Conservation (phyloP, 2,797 vertebrate genomes). For the Toxotes lorentzi region DNA sequence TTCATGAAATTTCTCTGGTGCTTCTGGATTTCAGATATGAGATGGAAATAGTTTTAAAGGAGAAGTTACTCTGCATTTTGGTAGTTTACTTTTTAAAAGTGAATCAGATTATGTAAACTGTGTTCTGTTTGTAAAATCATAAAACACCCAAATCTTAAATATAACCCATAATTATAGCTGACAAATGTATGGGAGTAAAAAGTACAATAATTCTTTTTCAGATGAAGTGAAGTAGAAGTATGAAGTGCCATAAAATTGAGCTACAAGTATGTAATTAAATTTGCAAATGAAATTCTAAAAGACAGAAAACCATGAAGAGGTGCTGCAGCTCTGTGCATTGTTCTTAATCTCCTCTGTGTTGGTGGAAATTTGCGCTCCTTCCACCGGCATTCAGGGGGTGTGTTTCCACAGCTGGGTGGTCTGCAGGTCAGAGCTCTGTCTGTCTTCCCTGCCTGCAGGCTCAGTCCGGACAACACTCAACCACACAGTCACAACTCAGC, state of each 20-base stretch:
- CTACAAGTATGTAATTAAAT: too few relatives aligned
- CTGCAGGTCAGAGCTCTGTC: constrained; percentile 24
- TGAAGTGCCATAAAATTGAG: neutral
- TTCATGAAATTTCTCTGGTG: too few relatives aligned
- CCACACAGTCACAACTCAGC: neutral
- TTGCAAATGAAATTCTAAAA: too few relatives aligned
- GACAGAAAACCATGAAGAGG: too few relatives aligned
- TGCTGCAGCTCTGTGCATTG: neutral
- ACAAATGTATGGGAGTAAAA: too few relatives aligned
- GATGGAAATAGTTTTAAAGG: neutral
- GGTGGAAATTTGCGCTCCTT: neutral
- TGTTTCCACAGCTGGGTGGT: constrained; percentile 57
- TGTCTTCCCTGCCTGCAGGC: constrained; percentile 27
- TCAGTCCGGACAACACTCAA: neutral
- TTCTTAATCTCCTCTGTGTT: constrained; percentile 2
- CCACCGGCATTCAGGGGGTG: neutral
- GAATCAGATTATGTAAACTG: neutral
- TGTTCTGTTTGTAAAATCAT: neutral
- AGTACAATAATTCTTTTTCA: too few relatives aligned
- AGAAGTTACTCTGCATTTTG: neutral
- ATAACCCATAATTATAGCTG: neutral
- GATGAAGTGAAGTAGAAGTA: neutral
- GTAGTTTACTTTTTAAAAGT: too few relatives aligned
- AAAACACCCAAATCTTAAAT: neutral
- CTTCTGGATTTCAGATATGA: neutral